Conservation (phyloP, 2,113 vertebrate genomes). For the Lepus europaeus region DNA sequence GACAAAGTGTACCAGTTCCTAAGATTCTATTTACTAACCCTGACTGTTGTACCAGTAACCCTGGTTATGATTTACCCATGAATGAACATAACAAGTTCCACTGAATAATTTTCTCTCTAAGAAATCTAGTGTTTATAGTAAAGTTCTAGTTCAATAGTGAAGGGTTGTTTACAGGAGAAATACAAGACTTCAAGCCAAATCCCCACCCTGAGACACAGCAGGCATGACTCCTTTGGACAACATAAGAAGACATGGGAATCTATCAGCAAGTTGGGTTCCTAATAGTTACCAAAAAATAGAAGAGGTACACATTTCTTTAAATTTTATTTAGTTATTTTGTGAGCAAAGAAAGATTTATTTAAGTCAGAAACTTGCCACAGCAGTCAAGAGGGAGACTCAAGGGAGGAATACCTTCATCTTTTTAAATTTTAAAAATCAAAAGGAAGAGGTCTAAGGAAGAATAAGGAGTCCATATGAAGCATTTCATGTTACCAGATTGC, state of each 20-base stretch:
- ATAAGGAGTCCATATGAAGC: neutral
- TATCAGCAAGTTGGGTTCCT: neutral
- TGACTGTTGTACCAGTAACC: neutral
- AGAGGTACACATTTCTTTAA: neutral
- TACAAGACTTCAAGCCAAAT: neutral
- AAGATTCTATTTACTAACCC: neutral
- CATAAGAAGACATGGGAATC: neutral
- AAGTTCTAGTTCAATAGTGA: neutral
- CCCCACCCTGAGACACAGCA: neutral
- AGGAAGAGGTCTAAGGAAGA: neutral
- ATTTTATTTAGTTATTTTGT: neutral
- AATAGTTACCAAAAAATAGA: neutral
- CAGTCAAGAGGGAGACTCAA: too few relatives aligned
- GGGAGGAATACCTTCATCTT: neutral
- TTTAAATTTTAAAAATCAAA: conserved; percentile 24
- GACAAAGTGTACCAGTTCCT: neutral
- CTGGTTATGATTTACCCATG: neutral
- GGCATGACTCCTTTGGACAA: neutral
- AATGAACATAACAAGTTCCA: conserved; percentile 16
- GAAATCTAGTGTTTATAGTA: neutral
- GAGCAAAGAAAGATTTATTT: too few relatives aligned
- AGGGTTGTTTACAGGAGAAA: neutral
- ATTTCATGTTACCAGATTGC: neutral
- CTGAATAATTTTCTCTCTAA: neutral
- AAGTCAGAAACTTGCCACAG: too few relatives aligned